These are phyloP conservation scores for Oenanthe oenanthe DNA, from an alignment of 2,113 vertebrate species.

Conservation along the genomic window DNA sequence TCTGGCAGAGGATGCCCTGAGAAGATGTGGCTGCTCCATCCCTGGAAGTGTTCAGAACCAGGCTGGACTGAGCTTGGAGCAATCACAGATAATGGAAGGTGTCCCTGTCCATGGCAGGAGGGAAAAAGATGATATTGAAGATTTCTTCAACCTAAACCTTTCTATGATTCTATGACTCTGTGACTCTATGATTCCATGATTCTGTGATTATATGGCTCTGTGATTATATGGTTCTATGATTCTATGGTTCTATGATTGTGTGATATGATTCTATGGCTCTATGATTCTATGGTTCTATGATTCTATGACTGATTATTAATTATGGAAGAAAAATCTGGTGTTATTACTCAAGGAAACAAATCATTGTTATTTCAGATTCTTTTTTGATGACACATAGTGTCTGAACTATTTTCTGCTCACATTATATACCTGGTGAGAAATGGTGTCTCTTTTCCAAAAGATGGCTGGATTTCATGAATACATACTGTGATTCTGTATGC, in stretches of 20 bases:
- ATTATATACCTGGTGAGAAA: not conserved
- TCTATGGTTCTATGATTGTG: not conserved
- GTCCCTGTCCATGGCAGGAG: fast-evolving
- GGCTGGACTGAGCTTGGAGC: not conserved
- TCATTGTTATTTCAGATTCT: not conserved
- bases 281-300: not conserved
- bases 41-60: not conserved
- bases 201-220: not conserved
- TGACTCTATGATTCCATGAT: not conserved
- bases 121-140: too few species aligned
- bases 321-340: fast-evolving
- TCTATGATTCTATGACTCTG: not conserved
- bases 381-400: not conserved
- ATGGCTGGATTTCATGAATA: not conserved
- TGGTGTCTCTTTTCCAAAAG: not conserved
- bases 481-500: fast-evolving
- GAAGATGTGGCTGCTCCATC: not conserved
- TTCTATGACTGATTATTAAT: not conserved
- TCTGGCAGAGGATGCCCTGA: not conserved
- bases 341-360: not conserved
- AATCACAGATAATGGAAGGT: fast-evolving
- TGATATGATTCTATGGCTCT: too few species aligned
- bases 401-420: not conserved
- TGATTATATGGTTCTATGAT: not conserved
- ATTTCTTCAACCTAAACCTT: not conserved